phyloP scores from a whole-genome alignment of 2,888 invertebrate genomes.

The Ecdyonurus torrentis region DNA sequence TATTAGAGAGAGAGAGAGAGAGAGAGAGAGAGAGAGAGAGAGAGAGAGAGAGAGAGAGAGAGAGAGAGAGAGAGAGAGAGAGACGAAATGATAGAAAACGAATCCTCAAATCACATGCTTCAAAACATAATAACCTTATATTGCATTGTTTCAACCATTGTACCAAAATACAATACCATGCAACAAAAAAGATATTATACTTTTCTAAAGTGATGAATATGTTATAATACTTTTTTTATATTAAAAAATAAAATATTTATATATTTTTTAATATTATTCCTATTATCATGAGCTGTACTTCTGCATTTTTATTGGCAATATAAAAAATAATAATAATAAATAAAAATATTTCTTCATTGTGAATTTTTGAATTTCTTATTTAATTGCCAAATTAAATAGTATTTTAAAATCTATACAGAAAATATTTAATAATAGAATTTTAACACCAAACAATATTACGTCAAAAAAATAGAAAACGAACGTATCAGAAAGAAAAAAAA shows the following conservation, averaged over 20 bases:
- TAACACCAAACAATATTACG: too few relatives aligned
- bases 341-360: too few relatives aligned
- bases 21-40: background rate
- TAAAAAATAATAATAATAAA: too few relatives aligned
- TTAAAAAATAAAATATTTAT: background rate
- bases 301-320: too few relatives aligned
- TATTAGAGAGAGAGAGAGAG: background rate
- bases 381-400: too few relatives aligned
- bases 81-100: background rate
- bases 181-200: background rate
- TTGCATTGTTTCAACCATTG: slow-evolving; percentile 1
- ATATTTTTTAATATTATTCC: background rate
- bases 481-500: too few relatives aligned
- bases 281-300: background rate
- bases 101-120: slow-evolving; percentile 1
- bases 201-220: background rate
- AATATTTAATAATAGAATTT: too few relatives aligned
- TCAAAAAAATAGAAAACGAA: too few relatives aligned
- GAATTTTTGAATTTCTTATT: too few relatives aligned
- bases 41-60: background rate
- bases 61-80: background rate
- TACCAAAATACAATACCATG: background rate
- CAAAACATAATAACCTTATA: slow-evolving; percentile 2
- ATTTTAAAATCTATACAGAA: too few relatives aligned
- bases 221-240: background rate